Evolutionary conservation across 2,113 vertebrate genomes (phyloP), one percentile per base, ranked within the genome.

Genomic region (Stigmatopora nigra): DNA sequence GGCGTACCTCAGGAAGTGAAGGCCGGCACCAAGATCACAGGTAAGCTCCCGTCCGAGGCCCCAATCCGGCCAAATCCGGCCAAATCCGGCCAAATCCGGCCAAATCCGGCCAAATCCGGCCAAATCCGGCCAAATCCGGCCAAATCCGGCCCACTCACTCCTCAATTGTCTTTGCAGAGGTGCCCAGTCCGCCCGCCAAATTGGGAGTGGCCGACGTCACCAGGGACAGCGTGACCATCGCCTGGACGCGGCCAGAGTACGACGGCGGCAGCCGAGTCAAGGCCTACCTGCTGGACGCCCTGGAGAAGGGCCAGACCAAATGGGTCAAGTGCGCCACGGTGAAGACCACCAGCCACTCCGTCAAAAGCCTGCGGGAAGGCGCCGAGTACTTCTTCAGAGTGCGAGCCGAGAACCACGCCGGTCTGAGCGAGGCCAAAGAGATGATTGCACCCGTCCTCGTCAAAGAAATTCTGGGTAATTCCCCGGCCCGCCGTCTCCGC

Each of bases 301-400:
- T 95, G 80, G 97, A 98, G 84, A 98, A 98, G 74, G 94, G 95
- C 79, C 94, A 97, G 74, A 92, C 91, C 79, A 97, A 95, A 77
- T 99, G 97, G 97, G 86, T 94, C 47, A 97, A 93, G 77, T 98
- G 94, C 90, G 92, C 94, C 3, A 87, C 91, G 60, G 95, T 95
- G 6, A 96, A 91, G 79, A 84, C 91, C 81, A 93, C 92, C 76
- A 92, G 84, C 63, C 93, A 97, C 56, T 84, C 89, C 64, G 90
- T 97, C 78, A 93, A 91, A 61, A 91, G 88, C 68, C 91, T 99
- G 59, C 92, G 93, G 69, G 94, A 97, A 81, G 90, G 94, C 61
- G 87, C 86, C 6, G 97, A 99, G 72, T 99, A 97, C 83, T 96
- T 94, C 86, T 99, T 98, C 89, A 93, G 97, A 76, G 97, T 99